Evolutionary conservation across 2,888 invertebrate species (phyloP), one percentile per base, ranked within the genome.

Genomic region (Tiliacea aurago): DNA sequence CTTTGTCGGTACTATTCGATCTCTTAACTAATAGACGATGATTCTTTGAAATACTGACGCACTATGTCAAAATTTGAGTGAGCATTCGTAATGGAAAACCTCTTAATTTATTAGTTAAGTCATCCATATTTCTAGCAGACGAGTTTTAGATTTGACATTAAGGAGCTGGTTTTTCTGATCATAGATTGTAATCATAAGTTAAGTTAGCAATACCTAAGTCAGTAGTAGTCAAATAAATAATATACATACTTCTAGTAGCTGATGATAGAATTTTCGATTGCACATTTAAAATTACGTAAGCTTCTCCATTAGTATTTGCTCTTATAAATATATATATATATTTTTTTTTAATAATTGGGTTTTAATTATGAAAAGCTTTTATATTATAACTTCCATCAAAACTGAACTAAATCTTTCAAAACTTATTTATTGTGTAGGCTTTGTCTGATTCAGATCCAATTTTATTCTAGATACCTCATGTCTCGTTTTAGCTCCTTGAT

Each of bases 1-100:
- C 96, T 95, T 95, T 95, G 95, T 93, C 95, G 95, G 95, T 89
- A 78, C 84, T 84, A 73, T 81, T 83, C 84, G 88, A 90, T 89
- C 86, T 87, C 86, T 89, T 86, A 87, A 87, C 90, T 93, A 94
- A 94, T 94, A 94, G 93, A 92, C 87, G 94, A 94, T 95, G 95
- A 94, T 93, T 95, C 94, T 93, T 84, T 91, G 90, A 91, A 93
- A 93, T 80, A 88, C 89, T 89, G 86, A 91, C 84, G 76, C 77
- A 85, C 72, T 78, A 77, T 85, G 90, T 91, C 88, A 88, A 88
- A 88, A 71, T 80, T 74, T 87, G 86, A 83, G 80, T 83, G 85
- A 84, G 72, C 78, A 83, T 76, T 76, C 67, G 62, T 83, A 73
- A 83, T 72, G 73, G 73, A 72, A 86, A 82, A 84, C 71, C 53